Base-by-base conservation (phyloP, 2,888 invertebrate species). In the Pyrochroa serraticornis region DNA sequence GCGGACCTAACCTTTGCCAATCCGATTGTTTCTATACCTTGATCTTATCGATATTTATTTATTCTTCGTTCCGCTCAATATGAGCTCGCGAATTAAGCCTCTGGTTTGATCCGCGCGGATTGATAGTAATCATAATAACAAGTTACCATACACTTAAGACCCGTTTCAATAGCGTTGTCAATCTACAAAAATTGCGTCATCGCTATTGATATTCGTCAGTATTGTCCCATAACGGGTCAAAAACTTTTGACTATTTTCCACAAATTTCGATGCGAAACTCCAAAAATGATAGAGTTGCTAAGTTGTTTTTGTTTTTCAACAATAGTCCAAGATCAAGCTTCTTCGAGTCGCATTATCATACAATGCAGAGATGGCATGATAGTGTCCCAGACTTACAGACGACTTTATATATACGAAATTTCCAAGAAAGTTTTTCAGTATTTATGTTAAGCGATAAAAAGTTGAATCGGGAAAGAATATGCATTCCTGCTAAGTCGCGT, bases 1-100 rank as follows among this genome's bases (percentile, higher is more conserved):
- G 38, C 58, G 44, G 49, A 61, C 61, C 58, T 62, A 63, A 70
- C 65, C 69, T 70, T 67, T 68, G 63, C 62, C 66, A 70, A 70
- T 69, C 66, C 63, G 48, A 60, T 59, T 56, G 63, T 65, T 64
- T 58, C 46, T 58, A 31, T 48, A 35, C 57, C 42, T 43, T 36
- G 60, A 66, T 64, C 60, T 62, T 62, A 64, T 66, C 64, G 47
- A 13, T 13, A 13, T 31, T 49, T 54, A 54, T 59, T 59, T 59
- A 54, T 54, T 22, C 44, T 44, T 39, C 32, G 22, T 41, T 30
- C 34, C 51, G 69, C 60, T 68, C 10, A 22, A 50, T 50, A 50
- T 50, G 42, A 7, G 36, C 12, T 13, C 2, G n/a, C 10, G 34
- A 6, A 7, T 14, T 45, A n/a, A 31, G 12, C 8, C 10, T 6